phyloP scores from a whole-genome alignment of 35 echinoderm and acorn worm species.

The Amphiura filiformis region DNA sequence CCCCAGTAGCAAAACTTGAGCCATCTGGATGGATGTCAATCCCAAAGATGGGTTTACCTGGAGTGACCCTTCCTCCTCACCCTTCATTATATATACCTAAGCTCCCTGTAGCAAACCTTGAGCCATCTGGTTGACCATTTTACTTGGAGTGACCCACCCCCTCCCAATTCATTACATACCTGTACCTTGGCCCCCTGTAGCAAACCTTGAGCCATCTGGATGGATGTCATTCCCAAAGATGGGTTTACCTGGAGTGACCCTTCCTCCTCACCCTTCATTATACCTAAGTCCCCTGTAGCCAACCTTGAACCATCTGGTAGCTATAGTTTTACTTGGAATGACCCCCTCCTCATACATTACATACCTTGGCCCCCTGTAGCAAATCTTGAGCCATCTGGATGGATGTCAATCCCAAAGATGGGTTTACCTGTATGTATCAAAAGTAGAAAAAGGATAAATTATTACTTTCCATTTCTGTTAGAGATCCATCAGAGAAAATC shows the following conservation, averaged over 20 bases:
- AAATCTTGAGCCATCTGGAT: constrained; percentile 94
- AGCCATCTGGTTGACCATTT: no score
- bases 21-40: constrained; percentile 99
- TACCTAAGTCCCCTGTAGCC: not conserved
- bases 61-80: constrained; percentile 13
- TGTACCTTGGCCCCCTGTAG: not conserved
- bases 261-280: not conserved
- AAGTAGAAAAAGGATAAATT: constrained; percentile 2
- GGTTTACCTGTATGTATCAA: constrained; percentile 83
- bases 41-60: no score
- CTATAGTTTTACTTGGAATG: no score
- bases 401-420: constrained; percentile 92
- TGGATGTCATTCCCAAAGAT: not conserved
- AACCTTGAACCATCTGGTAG: no score
- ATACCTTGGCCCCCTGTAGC: constrained; percentile 96
- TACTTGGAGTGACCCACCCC: no score
- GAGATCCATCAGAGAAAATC: no score
- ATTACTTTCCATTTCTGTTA: no score
- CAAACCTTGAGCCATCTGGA: not conserved
- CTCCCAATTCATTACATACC: not conserved
- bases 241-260: no score
- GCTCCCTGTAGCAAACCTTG: no score
- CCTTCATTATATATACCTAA: no score
- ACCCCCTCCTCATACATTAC: no score
- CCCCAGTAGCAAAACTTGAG: constrained; percentile 85